Evolutionary conservation across 2,113 vertebrate species (phyloP).

Genomic region (Typhlomys cinereus): DNA sequence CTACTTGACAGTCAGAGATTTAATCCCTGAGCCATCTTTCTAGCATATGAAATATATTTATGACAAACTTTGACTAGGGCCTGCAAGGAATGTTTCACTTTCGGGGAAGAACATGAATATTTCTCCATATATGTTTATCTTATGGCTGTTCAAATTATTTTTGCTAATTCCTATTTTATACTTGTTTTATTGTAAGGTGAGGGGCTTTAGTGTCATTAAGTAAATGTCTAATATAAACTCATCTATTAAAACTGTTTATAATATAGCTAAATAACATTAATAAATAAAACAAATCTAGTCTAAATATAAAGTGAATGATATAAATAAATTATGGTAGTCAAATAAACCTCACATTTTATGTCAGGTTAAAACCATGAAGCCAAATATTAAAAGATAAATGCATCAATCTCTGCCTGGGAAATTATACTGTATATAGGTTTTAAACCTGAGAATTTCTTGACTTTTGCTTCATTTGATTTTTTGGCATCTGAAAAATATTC

Average conservation of each 20-base stretch:
- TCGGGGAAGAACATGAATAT: conserved; percentile 31
- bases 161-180: conserved; percentile 44
- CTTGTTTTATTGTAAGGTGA: background rate
- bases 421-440: background rate
- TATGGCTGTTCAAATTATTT: background rate
- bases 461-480: conserved; percentile 58
- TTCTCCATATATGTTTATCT: background rate
- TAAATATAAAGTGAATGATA: background rate
- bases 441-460: conserved; percentile 21
- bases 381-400: background rate
- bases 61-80: background rate
- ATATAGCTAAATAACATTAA: background rate
- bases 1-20: no score
- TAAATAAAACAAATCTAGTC: background rate
- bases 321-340: background rate
- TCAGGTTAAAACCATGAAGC: background rate
- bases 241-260: background rate
- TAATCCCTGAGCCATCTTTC: no score
- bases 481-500: conserved; percentile 55
- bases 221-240: background rate
- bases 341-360: background rate
- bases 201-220: background rate
- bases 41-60: background rate
- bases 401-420: no score
- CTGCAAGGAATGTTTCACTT: background rate